These are phyloP conservation scores for Menidia menidia DNA, from an alignment of 2,797 vertebrate genomes.

Conservation along the genomic window DNA sequence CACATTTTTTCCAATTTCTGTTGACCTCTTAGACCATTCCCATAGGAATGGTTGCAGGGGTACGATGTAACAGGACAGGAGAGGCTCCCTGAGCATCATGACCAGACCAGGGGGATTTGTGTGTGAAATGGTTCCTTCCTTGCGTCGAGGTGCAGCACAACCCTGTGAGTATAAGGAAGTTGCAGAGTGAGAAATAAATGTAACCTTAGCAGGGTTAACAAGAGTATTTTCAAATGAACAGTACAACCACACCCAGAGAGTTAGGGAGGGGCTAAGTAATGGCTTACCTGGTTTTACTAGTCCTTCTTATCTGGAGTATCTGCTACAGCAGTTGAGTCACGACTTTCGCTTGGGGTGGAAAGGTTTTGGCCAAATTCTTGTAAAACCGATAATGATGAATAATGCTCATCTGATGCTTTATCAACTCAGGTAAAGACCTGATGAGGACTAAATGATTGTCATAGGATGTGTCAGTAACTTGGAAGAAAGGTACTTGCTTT, in stretches of 20 bases:
- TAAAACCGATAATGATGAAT: too few relatives aligned
- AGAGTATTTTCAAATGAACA: not conserved
- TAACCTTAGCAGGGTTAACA: not conserved
- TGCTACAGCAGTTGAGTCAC: not conserved
- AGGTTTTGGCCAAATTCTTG: too few relatives aligned
- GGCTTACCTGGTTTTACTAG: not conserved
- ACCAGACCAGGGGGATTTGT: not conserved
- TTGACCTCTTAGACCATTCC: not conserved
- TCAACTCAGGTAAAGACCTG: too few relatives aligned
- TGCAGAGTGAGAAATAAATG: not conserved
- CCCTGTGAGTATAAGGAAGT: too few relatives aligned
- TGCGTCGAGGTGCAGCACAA: slow-evolving; percentile 8
- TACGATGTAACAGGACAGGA: not conserved
- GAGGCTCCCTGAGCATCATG: not conserved
- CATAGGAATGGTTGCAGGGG: not conserved
- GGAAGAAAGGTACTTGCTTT: too few relatives aligned
- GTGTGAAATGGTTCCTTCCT: not conserved
- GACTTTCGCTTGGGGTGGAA: not conserved
- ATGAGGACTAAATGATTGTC: too few relatives aligned
- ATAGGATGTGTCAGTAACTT: too few relatives aligned
- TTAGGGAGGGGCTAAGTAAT: not conserved
- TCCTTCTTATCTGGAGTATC: not conserved
- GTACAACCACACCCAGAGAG: not conserved
- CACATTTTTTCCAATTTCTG: not conserved
- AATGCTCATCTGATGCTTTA: too few relatives aligned